phyloP scores from a whole-genome alignment of 2,888 invertebrate species.

The Latheticus oryzae region DNA sequence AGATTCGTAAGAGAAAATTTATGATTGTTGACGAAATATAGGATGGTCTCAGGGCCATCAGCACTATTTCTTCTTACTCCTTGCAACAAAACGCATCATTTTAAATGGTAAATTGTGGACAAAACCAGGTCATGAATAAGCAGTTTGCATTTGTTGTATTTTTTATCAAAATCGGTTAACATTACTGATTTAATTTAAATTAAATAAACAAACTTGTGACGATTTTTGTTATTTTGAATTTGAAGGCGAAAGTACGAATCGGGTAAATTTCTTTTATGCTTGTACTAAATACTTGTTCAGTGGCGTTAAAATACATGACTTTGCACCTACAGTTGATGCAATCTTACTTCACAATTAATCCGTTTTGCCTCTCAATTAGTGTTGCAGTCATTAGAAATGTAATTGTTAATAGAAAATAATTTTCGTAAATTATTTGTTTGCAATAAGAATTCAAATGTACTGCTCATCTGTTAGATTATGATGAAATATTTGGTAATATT shows the following conservation, averaged over 20 bases:
- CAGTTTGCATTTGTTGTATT: neutral
- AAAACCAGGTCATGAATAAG: slow-evolving; percentile 17
- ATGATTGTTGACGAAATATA: slow-evolving; percentile 33
- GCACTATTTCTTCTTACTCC: slow-evolving; percentile 8
- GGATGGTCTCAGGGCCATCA: slow-evolving; percentile 37
- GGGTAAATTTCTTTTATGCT: slow-evolving; percentile 10
- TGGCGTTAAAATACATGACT: slow-evolving; percentile 34
- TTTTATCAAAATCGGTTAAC: no score
- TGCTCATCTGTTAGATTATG: no score
- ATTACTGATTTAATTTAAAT: no score
- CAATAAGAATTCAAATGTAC: no score
- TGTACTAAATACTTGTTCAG: slow-evolving; percentile 23
- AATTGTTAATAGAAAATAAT: neutral
- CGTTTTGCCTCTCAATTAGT: slow-evolving; percentile 13
- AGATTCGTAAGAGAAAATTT: slow-evolving; percentile 21
- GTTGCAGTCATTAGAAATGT: slow-evolving; percentile 3
- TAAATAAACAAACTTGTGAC: no score
- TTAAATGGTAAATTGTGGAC: slow-evolving; percentile 2
- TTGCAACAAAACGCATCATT: slow-evolving; percentile 25
- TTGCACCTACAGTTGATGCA: slow-evolving; percentile 22
- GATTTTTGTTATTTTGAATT: no score
- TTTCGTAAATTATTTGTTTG: no score
- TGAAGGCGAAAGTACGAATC: neutral
- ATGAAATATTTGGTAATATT: no score
- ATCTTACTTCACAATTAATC: slow-evolving; percentile 7